These are phyloP conservation scores for Leptinotarsa texana DNA, from an alignment of 1,140 invertebrate genomes.

Conservation along the genomic window DNA sequence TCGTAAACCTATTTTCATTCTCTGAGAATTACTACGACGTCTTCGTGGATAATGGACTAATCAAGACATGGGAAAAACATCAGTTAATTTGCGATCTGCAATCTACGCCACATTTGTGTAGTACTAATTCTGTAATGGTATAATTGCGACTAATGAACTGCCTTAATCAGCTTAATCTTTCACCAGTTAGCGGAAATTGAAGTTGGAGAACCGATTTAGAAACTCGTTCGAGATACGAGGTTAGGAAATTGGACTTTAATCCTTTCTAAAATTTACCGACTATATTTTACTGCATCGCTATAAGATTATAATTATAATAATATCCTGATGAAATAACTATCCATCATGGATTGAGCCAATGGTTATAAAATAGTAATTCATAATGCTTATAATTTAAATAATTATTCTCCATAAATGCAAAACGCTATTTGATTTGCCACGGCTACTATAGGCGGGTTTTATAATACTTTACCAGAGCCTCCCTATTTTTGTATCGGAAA, in stretches of 20 bases:
- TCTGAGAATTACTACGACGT: not conserved
- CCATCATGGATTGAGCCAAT: no score
- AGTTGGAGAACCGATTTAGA: constrained; percentile 14
- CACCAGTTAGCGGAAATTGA: constrained; percentile 11
- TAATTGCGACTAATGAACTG: constrained; percentile 25
- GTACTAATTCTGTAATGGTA: constrained; percentile 17
- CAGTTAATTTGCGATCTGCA: constrained; percentile 9
- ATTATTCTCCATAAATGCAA: no score
- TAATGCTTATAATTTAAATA: no score
- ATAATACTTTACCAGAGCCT: no score
- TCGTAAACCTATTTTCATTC: not conserved
- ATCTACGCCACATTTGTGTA: constrained; percentile 10
- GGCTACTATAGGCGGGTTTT: no score
- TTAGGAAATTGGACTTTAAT: not conserved
- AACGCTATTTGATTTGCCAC: no score
- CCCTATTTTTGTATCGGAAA: no score
- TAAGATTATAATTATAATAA: no score
- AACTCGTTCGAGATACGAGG: not conserved
- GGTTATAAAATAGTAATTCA: no score
- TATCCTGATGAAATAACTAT: no score
- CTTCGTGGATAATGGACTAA: constrained; percentile 11
- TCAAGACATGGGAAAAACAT: constrained; percentile 10
- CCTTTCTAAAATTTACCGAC: not conserved
- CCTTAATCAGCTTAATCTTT: constrained; percentile 15
- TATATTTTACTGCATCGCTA: not conserved